phyloP scores from a whole-genome alignment of 1,140 invertebrate species.

The Lethrus apterus region DNA sequence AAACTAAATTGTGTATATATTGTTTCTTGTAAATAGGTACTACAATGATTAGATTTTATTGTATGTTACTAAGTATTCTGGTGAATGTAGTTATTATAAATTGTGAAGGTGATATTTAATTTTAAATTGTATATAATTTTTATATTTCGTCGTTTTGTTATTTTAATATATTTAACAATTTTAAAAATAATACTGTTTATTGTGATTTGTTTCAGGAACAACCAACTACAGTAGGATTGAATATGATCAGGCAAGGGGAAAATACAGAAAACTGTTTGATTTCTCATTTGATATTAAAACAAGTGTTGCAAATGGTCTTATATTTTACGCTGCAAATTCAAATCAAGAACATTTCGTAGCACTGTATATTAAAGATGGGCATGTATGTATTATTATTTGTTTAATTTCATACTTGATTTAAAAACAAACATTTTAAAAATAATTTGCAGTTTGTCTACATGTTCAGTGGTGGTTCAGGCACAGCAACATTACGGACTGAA shows the following conservation, averaged over 20 bases:
- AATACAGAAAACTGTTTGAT: constrained; percentile 58
- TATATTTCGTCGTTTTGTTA: too few species aligned
- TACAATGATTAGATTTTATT: too few species aligned
- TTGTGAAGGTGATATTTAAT: too few species aligned
- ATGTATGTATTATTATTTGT: constrained; percentile 45
- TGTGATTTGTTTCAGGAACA: constrained; percentile 40
- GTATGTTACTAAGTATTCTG: too few species aligned
- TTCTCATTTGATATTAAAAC: constrained; percentile 82
- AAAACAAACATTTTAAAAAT: constrained; percentile 1
- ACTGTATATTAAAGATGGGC: constrained; percentile 72
- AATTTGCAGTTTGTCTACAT: constrained; percentile 53
- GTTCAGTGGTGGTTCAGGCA: constrained; percentile 67
- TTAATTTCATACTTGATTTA: background rate
- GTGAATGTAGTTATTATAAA: too few species aligned
- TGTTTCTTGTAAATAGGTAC: too few species aligned
- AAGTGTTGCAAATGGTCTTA: constrained; percentile 63
- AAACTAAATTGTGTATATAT: too few species aligned
- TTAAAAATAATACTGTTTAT: background rate
- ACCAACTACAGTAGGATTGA: constrained; percentile 65
- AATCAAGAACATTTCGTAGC: constrained; percentile 69
- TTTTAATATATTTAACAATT: too few species aligned
- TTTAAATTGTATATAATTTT: too few species aligned
- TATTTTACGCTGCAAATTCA: constrained; percentile 70
- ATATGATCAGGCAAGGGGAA: constrained; percentile 53
- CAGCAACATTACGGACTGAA: constrained; percentile 50